Evolutionary conservation across 2,797 vertebrate genomes (phyloP), one percentile per base, ranked within the genome.

Genomic region (Scolopax rusticola): DNA sequence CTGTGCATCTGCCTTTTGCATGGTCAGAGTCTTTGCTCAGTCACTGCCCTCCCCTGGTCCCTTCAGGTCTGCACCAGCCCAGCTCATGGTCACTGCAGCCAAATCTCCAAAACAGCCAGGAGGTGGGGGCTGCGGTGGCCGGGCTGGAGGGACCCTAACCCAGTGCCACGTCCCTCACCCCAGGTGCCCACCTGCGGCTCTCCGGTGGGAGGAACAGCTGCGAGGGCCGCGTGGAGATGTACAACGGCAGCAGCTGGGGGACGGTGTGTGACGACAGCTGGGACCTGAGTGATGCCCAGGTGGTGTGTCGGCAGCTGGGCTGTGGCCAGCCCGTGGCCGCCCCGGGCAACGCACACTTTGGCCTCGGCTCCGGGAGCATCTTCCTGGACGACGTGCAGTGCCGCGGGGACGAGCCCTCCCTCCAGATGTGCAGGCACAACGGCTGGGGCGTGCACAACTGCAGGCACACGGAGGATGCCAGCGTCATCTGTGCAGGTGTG

Each of bases 381-480:
- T 91, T 97, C 88, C 96, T 98, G 95, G 97, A 98, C 0, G 47
- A 98, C 0, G 85, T 98, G 68, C 80, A 85, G 11, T 98, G 98
- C 17, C 84, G 13, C 0, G 97, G 97, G 24, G 67, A 97, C 0
- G 97, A 98, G 64, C 50, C 87, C 69, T 92, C 93, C 38, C 95
- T 98, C 13, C 89, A 65, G 32, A 92, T 76, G 86, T 97, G 97
- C 81, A 33, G 73, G 15, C 94, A 97, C 32, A 96, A 47, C 0
- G 94, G 95, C 18, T 97, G 97, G 97, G 98, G 96, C 0, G 7
- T 89, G 15, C 95, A 97, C 85, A 96, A 97, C 93, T 97, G 97
- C 7, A 21, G 57, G 76, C 97, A 97, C 60, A 8, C 12, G 0
- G 96, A 97, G 51, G 97, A 97, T 1, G 96, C 97, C 0, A 83